Evolutionary conservation across 2,113 vertebrate genomes (phyloP), one percentile per base, ranked within the genome.

Genomic region (Bos javanicus): DNA sequence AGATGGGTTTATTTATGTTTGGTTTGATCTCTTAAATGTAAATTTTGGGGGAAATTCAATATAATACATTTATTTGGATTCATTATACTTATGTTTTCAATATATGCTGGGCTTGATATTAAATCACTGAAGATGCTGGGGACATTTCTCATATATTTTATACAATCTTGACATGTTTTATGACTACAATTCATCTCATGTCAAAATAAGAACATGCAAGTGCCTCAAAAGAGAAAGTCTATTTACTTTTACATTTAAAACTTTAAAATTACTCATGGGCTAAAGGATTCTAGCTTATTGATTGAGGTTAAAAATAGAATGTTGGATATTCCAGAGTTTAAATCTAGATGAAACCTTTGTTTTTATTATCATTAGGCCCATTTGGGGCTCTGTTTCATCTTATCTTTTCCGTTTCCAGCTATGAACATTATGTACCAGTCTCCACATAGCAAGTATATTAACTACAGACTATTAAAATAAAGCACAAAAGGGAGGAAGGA

Each of bases 31-130:
- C 87, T 74, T 7, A 2, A 17, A 56, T 8, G 0, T 74, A 60
- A 90, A 56, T 19, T 16, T 3, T 67, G 74, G 94, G 93, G 93
- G 86, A 94, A 92, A 64, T 95, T 96, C n/a, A 89, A n/a, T 0
- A 0, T 33, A n/a, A 5, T 59, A 59, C 16, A 97, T 93, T 56
- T 71, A 92, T 76, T 33, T 93, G 12, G n/a, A 81, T 90, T 46
- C 25, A 64, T 59, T 96, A 83, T 48, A 62, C 39, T 91, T 80
- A 78, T 52, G 43, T 97, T 98, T 96, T 92, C 59, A 96, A 17
- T 96, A 80, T 36, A 74, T 82, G 23, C 57, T 93, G 7, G 87
- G 5, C 90, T 96, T 52, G 8, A 23, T 78, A 81, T 62, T 56
- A 80, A 91, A 92, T 64, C 64, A 91, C 59, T 93, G 59, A 57